Conservation (phyloP, 92 coral and sea anemone species). For the Porites divaricata region DNA sequence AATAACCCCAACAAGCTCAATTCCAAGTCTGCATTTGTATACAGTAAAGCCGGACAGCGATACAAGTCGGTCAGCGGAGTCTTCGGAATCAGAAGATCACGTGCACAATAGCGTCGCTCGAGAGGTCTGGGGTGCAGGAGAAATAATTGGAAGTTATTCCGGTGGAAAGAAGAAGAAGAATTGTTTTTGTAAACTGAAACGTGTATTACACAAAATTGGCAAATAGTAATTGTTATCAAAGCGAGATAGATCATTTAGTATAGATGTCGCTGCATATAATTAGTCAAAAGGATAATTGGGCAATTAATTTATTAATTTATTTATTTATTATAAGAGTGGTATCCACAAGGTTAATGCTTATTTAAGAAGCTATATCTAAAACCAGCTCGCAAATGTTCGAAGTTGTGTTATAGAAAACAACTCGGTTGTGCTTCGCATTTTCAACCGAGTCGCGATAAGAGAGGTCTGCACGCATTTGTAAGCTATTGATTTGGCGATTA, state of each 20-base stretch:
- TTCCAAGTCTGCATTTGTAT: constrained; percentile 10
- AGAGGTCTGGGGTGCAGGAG: constrained; percentile 10
- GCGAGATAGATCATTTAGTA: neutral
- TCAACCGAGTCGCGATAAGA: no score
- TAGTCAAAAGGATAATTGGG: no score
- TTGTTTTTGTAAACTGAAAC: constrained; percentile 2
- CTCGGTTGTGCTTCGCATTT: no score
- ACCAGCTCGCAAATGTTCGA: no score
- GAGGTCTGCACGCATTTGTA: no score
- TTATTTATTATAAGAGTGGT: no score
- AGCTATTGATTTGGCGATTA: no score
- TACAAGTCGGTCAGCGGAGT: constrained; percentile 1
- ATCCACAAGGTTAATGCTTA: no score
- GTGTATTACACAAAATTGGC: neutral
- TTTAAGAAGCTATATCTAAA: no score
- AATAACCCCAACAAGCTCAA: constrained; percentile 22
- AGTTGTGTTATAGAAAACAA: no score
- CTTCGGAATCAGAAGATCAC: constrained; percentile 19
- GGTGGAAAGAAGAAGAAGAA: neutral
- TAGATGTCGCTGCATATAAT: no score
- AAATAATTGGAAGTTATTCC: neutral
- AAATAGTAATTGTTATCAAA: neutral
- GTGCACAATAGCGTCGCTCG: neutral
- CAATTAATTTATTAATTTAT: no score
- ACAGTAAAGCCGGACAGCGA: neutral